Percentiles rank a stretch among this genome's conserved stretches.
Evolutionary conservation across 2,888 invertebrate species (phyloP).

Genomic region (Mimachlamys varia): DNA sequence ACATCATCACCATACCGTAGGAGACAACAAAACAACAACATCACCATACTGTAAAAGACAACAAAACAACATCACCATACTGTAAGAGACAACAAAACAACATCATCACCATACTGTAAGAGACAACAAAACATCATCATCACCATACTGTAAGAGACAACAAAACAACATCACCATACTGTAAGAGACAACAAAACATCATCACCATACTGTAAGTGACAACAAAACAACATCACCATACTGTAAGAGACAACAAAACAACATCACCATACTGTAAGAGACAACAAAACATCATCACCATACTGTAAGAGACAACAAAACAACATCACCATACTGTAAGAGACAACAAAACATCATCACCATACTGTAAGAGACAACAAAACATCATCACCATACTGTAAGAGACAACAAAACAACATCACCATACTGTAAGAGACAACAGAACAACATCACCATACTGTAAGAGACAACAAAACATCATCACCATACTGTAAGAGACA

Average conservation of each 20-base stretch:
- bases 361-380: slow-evolving; percentile 64
- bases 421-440: slow-evolving; percentile 67
- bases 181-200: slow-evolving; percentile 51
- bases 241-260: slow-evolving; percentile 60
- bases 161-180: too few relatives aligned
- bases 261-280: too few relatives aligned
- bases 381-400: too few relatives aligned
- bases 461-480: too few relatives aligned
- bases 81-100: too few relatives aligned
- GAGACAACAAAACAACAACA: too few relatives aligned
- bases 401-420: too few relatives aligned
- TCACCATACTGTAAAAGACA: slow-evolving; percentile 68
- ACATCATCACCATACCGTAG: too few relatives aligned
- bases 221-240: too few relatives aligned
- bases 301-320: slow-evolving; percentile 61
- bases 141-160: too few relatives aligned
- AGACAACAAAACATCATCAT: slow-evolving; percentile 20
- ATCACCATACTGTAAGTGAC: too few relatives aligned
- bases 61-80: background rate
- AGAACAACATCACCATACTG: background rate
- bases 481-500: slow-evolving; percentile 69
- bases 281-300: slow-evolving; percentile 70
- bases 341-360: slow-evolving; percentile 68
- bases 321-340: too few relatives aligned
- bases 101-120: slow-evolving; percentile 71